Percentiles rank a stretch among this genome's conserved stretches.
Evolutionary conservation across 2,797 vertebrate species (phyloP).

Genomic region (Lepidocolaptes lacrymiger): DNA sequence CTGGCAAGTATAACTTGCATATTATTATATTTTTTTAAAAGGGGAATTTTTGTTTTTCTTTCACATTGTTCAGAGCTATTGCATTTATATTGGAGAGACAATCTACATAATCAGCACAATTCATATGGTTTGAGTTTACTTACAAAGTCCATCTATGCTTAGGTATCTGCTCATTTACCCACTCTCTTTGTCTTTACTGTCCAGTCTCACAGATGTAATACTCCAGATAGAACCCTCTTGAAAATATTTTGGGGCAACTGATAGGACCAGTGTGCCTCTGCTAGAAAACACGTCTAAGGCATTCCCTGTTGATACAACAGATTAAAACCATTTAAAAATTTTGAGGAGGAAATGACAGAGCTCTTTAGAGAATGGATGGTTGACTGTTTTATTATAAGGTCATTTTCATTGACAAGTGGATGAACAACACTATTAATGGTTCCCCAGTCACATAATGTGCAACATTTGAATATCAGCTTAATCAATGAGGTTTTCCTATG

Average conservation of each 20-base stretch:
- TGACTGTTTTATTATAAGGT: background rate
- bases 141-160: background rate
- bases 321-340: background rate
- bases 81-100: slow-evolving; percentile 18
- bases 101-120: background rate
- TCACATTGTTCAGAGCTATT: background rate
- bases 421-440: background rate
- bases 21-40: slow-evolving; percentile 1
- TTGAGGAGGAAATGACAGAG: background rate
- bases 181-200: background rate
- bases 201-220: background rate
- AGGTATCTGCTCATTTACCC: background rate
- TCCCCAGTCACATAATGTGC: background rate
- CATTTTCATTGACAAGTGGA: background rate
- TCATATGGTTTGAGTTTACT: background rate
- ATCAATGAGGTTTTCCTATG: background rate
- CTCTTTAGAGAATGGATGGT: background rate
- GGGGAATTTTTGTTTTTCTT: background rate
- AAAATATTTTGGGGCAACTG: background rate
- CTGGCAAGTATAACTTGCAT: slow-evolving; percentile 56
- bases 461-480: background rate
- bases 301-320: background rate
- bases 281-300: background rate
- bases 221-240: background rate
- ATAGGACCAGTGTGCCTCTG: background rate